Evolutionary conservation across 2,113 vertebrate species (phyloP), one percentile per base, ranked within the genome.

Genomic region (Gopherus flavomarginatus): DNA sequence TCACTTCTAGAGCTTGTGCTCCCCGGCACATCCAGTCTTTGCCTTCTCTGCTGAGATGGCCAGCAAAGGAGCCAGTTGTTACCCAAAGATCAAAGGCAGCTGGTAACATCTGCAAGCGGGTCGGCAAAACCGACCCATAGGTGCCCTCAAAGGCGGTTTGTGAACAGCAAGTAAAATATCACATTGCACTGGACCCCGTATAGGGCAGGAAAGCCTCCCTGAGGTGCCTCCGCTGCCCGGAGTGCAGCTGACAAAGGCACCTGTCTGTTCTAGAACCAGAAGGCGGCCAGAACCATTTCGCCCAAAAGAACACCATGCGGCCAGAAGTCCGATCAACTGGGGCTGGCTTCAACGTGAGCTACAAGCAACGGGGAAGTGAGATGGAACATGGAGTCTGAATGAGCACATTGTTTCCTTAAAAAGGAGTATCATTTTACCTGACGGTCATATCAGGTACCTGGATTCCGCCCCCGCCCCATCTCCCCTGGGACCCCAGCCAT

Each of bases 81-180:
- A 13, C 42, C 38, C 44, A 6, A 42, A 79, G 26, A 82, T 53
- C 57, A 38, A 77, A 53, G 47, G 90, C 90, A 93, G 87, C 91
- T 83, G 52, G 11, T 27, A 93, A 38, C 52, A 75, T 57, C 62
- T 0, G 52, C 85, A 87, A 93, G 90, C 82, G 44, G 54, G 29
- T 13, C 26, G 6, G 26, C 5, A 11, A 77, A 86, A 91, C 89
- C 79, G 84, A 92, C 87, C 78, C 86, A 82, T n/a, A 75, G 75
- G 42, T 47, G 75, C 12, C 42, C 79, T 95, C 92, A 84, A 95
- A 94, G 94, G 93, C 7, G 11, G n/a, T 35, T 90, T 94, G 86
- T 90, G 95, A 94, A 2, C 83, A 69, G 90, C 11, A 44, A 92
- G 27, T 49, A 56, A 86, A 79, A 12, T 7, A 77, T 27, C 75